phyloP scores from a whole-genome alignment of 2,888 invertebrate genomes.

The Sipha maydis region DNA sequence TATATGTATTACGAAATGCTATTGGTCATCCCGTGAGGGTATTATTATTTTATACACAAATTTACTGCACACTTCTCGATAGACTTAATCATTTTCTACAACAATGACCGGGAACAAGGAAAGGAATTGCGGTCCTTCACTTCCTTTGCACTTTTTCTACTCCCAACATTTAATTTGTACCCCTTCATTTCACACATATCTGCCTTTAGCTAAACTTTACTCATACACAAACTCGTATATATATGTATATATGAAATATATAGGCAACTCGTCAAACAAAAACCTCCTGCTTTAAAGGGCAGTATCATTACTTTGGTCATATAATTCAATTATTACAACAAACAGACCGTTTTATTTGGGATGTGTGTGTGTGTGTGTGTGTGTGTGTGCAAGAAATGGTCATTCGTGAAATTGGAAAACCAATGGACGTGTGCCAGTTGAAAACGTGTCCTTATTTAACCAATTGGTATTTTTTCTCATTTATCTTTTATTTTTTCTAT shows the following conservation, averaged over 20 bases:
- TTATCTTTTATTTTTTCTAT: conserved; percentile 1
- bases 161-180: conserved; percentile 46
- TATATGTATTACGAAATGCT: conserved; percentile 11
- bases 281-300: neutral
- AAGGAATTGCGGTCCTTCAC: conserved; percentile 2
- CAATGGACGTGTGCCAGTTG: conserved; percentile 55
- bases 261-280: conserved; percentile 42
- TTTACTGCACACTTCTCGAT: neutral
- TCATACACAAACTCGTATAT: neutral
- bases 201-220: neutral
- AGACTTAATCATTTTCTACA: conserved; percentile 54
- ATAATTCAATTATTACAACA: conserved; percentile 58
- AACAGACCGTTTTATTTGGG: neutral
- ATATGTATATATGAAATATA: neutral
- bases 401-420: conserved; percentile 40
- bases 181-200: neutral
- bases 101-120: conserved; percentile 37
- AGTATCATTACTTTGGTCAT: neutral
- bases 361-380: neutral
- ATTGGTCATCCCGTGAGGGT: conserved; percentile 14
- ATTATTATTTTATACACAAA: conserved; percentile 57
- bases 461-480: conserved; percentile 42
- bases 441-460: neutral
- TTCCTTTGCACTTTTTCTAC: neutral
- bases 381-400: conserved; percentile 8